Evolutionary conservation across 2,888 invertebrate genomes (phyloP), one percentile per base, ranked within the genome.

Genomic region (Scelioninae gen. 1): DNA sequence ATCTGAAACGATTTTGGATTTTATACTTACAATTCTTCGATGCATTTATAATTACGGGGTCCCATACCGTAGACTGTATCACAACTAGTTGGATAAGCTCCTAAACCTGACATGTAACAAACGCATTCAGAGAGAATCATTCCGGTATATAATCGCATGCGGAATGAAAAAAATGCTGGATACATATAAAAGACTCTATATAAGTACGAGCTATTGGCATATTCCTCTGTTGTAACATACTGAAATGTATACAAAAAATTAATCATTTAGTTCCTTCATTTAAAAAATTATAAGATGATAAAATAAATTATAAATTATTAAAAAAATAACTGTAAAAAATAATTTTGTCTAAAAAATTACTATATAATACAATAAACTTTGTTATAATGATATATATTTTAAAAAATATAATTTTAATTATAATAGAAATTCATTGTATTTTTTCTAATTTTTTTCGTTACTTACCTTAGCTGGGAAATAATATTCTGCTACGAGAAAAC

Each of bases 121-220:
- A 97, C 97, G 91, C 97, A 96, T 92, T 99, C 98, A 0, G 98
- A 96, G 68, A 99, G 92, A 0, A 96, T 95, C 94, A 99, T 95
- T 0, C 98, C 99, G 11, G 96, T 94, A 91, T 98, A 99, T 85
- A 99, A 96, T 65, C 99, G 95, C 93, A 96, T 96, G 6, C 98
- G 95, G 92, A 99, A 98, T 71, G 95, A 95, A 58, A 96, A 95
- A 91, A 98, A 99, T 78, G 96, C 94, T 0, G 97, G 96, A 93
- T 96, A 96, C 85, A 97, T 96, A 91, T 97, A 98, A 93, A 96
- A 94, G 84, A 98, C 93, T 65, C 97, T 95, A 91, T 97, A 98
- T 82, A 96, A 89, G 86, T 97, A 95, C 15, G 95, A 94, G 23
- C 96, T 93, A 45, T 95, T 94, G 72, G 93, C 94, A 90, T 98